Evolutionary conservation across 2,113 vertebrate genomes (phyloP).

Genomic region (Lophius piscatorius): DNA sequence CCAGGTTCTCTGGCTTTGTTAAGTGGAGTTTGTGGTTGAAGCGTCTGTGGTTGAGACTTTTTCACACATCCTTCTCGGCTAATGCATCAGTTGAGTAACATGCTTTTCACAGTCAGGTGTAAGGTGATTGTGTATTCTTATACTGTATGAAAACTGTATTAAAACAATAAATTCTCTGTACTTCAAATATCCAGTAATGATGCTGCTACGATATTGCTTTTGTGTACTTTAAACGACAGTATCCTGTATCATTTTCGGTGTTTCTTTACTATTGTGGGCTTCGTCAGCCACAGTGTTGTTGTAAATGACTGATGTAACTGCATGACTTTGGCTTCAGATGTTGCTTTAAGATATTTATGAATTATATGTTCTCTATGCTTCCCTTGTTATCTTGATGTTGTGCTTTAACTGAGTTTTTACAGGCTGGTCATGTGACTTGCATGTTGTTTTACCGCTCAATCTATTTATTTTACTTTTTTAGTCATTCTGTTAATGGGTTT

Average conservation of each 20-base stretch:
- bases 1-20: conserved; percentile 16
- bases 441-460: conserved; percentile 25
- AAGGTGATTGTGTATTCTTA: conserved; percentile 47
- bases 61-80: conserved; percentile 15
- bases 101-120: conserved; percentile 45
- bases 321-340: conserved; percentile 38
- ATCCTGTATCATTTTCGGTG: neutral
- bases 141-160: conserved; percentile 38
- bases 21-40: conserved; percentile 29
- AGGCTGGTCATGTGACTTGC: conserved; percentile 11
- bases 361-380: conserved; percentile 27
- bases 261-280: conserved; percentile 19
- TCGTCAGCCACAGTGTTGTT: too few relatives aligned
- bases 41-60: conserved; percentile 31
- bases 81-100: conserved; percentile 48
- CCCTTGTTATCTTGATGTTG: conserved; percentile 29
- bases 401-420: conserved; percentile 36
- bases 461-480: conserved; percentile 38
- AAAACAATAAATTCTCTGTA: conserved; percentile 12
- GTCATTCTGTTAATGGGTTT: conserved; percentile 34
- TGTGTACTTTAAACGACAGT: conserved; percentile 22
- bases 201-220: conserved; percentile 24
- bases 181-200: conserved; percentile 30
- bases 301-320: conserved; percentile 19
- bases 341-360: conserved; percentile 30